Conservation (phyloP, 2,113 vertebrate species). For the Felis chaus region DNA sequence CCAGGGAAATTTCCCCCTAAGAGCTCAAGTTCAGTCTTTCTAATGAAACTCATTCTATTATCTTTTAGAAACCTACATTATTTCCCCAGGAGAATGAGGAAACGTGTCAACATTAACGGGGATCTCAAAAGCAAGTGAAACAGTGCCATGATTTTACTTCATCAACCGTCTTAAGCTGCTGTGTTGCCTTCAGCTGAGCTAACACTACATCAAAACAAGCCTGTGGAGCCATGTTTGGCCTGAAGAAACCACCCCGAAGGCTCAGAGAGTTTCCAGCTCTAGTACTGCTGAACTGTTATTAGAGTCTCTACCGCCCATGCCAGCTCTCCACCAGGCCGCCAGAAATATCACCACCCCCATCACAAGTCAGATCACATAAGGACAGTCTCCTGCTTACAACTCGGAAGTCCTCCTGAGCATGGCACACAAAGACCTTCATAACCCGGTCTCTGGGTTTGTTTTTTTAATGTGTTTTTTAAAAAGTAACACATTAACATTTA, state of each 20-base stretch:
- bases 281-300: neutral
- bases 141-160: neutral
- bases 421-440: neutral
- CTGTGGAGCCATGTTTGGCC: neutral
- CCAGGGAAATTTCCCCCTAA: neutral
- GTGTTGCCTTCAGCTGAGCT: neutral
- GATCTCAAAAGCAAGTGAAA: neutral
- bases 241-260: neutral
- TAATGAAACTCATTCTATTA: neutral
- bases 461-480: neutral
- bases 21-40: neutral
- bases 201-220: neutral
- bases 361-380: neutral
- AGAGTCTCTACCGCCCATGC: neutral
- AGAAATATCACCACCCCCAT: accelerated
- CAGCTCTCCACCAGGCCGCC: neutral
- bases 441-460: neutral
- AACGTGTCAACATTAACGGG: neutral
- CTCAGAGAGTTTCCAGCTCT: no score
- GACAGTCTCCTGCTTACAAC: neutral
- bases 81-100: neutral
- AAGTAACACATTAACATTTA: neutral
- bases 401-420: neutral
- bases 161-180: neutral
- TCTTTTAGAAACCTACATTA: neutral